Conservation (phyloP, 2,797 vertebrate species). For the Dendrocincla tyrannina region DNA sequence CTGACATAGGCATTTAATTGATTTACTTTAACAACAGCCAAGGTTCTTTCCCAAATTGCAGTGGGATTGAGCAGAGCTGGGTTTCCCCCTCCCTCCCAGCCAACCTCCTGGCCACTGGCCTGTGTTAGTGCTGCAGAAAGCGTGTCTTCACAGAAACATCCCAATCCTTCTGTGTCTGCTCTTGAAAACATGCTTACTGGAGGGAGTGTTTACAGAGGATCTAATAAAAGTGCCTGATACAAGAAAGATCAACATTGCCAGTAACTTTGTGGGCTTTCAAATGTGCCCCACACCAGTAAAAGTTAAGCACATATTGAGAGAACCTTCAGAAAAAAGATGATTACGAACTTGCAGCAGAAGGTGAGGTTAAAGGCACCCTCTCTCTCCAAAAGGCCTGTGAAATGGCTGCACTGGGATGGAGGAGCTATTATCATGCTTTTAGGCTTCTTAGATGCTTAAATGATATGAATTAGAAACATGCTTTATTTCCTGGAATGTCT, state of each 20-base stretch:
- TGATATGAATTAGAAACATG: background rate
- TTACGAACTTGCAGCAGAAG: background rate
- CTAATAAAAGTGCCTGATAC: background rate
- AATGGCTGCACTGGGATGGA: background rate
- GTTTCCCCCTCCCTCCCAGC: background rate
- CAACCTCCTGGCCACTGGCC: background rate
- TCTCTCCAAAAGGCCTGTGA: background rate
- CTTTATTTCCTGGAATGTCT: background rate
- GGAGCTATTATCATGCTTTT: constrained; percentile 8
- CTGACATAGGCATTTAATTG: background rate
- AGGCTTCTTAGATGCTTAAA: background rate
- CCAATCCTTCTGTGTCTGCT: background rate
- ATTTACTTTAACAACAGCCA: background rate
- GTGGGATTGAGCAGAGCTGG: background rate
- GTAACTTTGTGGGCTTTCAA: background rate
- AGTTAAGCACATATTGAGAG: background rate
- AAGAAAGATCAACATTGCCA: background rate
- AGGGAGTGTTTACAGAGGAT: background rate
- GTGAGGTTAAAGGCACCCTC: background rate
- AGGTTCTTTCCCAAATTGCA: background rate
- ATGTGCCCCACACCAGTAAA: background rate
- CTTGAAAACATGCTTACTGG: background rate
- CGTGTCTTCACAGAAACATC: background rate
- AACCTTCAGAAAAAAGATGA: background rate
- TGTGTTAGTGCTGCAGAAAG: background rate